Evolutionary conservation across 2,797 vertebrate species (phyloP).

Genomic region (Ataeniobius toweri): DNA sequence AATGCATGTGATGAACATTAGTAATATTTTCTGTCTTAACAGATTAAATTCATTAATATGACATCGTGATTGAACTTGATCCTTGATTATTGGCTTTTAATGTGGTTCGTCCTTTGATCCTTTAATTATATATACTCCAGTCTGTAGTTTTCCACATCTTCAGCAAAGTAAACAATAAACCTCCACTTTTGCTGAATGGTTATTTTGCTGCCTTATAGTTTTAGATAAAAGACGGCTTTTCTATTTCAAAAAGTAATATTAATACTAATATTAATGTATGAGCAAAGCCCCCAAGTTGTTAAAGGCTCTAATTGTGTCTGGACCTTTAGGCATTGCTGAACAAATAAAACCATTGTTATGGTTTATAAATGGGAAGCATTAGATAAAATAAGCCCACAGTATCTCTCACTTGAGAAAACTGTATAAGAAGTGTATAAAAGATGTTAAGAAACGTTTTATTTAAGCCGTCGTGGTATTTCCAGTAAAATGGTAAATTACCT

Average conservation of each 20-base stretch:
- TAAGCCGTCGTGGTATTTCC: no score
- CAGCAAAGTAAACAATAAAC: neutral
- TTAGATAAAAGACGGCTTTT: neutral
- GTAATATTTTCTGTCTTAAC: neutral
- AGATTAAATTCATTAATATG: neutral
- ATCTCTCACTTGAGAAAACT: no score
- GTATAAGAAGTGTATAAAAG: no score
- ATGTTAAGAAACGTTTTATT: no score
- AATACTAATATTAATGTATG: no score
- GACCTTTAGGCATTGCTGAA: neutral
- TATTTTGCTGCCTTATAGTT: neutral
- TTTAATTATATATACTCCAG: neutral
- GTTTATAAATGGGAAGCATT: no score
- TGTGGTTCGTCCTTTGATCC: neutral
- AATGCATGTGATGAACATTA: neutral
- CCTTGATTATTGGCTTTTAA: neutral
- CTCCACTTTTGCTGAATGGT: neutral
- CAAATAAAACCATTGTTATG: neutral
- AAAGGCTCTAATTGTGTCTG: neutral
- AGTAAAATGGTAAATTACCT: no score
- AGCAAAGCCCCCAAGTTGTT: no score
- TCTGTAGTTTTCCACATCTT: neutral
- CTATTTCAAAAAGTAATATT: neutral
- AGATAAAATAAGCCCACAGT: no score
- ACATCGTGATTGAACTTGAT: neutral